Evolutionary conservation across 2,797 vertebrate species (phyloP), one percentile per base, ranked within the genome.

Genomic region (Macropodus opercularis): DNA sequence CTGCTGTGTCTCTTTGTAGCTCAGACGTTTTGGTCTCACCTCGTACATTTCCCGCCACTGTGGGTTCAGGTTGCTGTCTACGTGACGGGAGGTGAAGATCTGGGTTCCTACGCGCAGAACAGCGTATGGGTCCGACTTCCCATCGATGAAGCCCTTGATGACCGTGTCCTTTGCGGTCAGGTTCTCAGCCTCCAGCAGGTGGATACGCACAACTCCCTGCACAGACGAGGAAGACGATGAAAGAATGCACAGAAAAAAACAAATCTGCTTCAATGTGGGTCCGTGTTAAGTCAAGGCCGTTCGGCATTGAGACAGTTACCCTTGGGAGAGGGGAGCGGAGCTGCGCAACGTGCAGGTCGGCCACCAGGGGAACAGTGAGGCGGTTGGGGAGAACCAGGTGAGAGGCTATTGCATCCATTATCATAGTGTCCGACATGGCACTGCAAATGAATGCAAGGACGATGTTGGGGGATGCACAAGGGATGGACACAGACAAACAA

Each of bases 341-440:
- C 87, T 96, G 93, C 19, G 96, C 96, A 69, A 95, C 85, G 15
- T 91, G 95, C 79, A 98, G 94, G 83, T 97, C 79, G 50, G 94
- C 89, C 83, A 97, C 92, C 72, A 97, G 89, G 32, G 96, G 96
- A 13, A 98, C 78, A 77, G 96, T 90, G 48, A 98, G 92, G 38
- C 96, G 96, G 79, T 98, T 98, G 86, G 96, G 96, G 35, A 98
- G 91, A 61, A 98, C 96, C 63, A 98, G 92, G 89, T 93, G 92
- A 69, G 95, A 94, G 77, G 96, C 92, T 66, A 98, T 97, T 71
- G 94, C 90, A 84, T 98, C 96, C 96, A 98, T 97, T 90, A 98
- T 94, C 94, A 96, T 92, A 51, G 94, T 94, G 90, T 97, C 96
- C 57, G 96, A 97, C 46, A 97, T 88, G 40, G 93, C 92, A 90